Evolutionary conservation across 2,888 invertebrate species (phyloP).

Genomic region (Leuctra nigra): DNA sequence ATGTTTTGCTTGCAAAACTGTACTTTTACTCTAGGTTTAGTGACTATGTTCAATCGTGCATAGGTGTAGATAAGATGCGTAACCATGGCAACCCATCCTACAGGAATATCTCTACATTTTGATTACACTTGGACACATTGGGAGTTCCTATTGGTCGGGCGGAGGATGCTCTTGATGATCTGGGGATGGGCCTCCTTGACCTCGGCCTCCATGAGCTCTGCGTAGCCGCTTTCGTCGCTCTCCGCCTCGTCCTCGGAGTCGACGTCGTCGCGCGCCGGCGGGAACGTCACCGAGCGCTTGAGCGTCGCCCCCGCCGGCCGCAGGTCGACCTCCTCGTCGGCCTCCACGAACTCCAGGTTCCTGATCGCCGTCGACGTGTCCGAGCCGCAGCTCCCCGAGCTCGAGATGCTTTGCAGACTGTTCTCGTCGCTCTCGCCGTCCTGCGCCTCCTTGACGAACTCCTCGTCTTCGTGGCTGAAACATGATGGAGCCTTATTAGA

Average conservation of each 20-base stretch:
- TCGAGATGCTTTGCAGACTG: slow-evolving; percentile 27
- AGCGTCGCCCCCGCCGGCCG: slow-evolving; percentile 27
- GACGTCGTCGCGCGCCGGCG: slow-evolving; percentile 36
- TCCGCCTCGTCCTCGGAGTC: slow-evolving; percentile 53
- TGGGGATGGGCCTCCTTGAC: slow-evolving; percentile 33
- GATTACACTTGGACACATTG: slow-evolving; percentile 29
- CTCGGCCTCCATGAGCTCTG: slow-evolving; percentile 49
- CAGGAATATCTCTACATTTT: not conserved
- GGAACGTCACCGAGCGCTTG: slow-evolving; percentile 40
- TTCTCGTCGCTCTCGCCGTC: slow-evolving; percentile 26
- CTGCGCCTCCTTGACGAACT: slow-evolving; percentile 28
- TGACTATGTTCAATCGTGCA: no score
- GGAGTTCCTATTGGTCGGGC: slow-evolving; percentile 27
- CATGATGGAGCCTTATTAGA: no score
- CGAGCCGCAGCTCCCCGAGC: slow-evolving; percentile 24
- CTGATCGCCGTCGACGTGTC: slow-evolving; percentile 6
- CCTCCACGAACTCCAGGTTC: not conserved
- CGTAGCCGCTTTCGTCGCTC: slow-evolving; percentile 88
- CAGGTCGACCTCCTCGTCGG: slow-evolving; percentile 5
- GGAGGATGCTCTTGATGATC: slow-evolving; percentile 32
- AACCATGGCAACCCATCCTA: no score
- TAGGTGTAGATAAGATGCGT: no score
- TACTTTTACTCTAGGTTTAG: no score
- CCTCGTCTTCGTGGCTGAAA: no score
- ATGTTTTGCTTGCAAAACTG: no score